Evolutionary conservation across 2,797 vertebrate species (phyloP), one percentile per base, ranked within the genome.

Genomic region (Tenualosa thibaudeaui): DNA sequence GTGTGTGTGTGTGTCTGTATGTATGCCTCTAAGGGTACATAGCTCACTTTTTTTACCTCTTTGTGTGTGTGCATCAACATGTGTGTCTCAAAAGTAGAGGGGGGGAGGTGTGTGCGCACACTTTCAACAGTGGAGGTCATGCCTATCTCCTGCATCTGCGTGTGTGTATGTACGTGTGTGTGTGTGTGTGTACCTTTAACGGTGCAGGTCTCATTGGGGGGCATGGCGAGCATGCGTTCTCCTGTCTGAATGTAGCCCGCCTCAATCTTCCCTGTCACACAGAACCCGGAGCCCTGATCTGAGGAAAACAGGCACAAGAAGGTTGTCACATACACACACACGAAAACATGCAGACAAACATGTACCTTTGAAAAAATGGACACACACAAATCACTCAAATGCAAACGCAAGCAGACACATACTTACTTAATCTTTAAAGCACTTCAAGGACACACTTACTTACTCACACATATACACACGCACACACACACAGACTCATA

Each of bases 241-340:
- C 98, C 98, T 58, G 95, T 95, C 89, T 99, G 98, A 90, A 99
- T 93, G 85, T 96, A 99, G 82, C 98, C 98, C 82, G 98, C 97
- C 94, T 99, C 98, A 46, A 99, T 98, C 94, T 99, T 99, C 81
- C 98, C 98, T 71, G 97, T 98, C 75, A 99, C 96, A 90, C 97
- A 99, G 95, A 99, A 99, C 88, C 98, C 98, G 85, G 98, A 98
- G 54, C 98, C 98, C 94, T 98, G 97, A 93, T 99, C 98, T 99
- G 93, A 5, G 3, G 0, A 90, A 84, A 46, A 84, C 81, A 82
- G 82, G 51, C 84, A 40, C 53, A 24, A 65, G 1, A 82, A 19
- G 26, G 22, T 86, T 4, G 65, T 86, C 26, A 31, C 31, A 13
- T 89, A 87, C 19, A 56, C 12, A 81, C 82, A 58, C 31, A 40